A percentile compares a stretch with the other conserved stretches of the same genome.
phyloP scores from a whole-genome alignment of 2,888 invertebrate genomes.

The Leptogaster cylindrica region DNA sequence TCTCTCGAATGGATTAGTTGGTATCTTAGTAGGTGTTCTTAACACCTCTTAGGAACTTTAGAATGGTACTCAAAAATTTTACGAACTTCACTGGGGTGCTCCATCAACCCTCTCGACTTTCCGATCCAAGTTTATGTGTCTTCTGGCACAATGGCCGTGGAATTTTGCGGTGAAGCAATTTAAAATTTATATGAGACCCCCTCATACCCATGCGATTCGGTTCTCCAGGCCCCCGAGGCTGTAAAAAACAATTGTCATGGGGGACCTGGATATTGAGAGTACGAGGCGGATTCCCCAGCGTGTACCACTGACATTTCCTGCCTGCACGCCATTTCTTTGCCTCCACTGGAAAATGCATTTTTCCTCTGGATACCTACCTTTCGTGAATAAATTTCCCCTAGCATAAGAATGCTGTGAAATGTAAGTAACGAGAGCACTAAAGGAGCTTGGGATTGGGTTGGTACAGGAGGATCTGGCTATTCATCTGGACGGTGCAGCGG shows the following conservation, averaged over 20 bases:
- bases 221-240: neutral
- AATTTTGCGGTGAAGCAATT: conserved; percentile 31
- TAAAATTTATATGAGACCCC: conserved; percentile 31
- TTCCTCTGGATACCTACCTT: conserved; percentile 21
- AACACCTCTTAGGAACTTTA: neutral
- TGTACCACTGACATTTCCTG: conserved; percentile 13
- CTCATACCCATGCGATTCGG: conserved; percentile 5
- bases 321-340: conserved; percentile 8
- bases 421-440: conserved; percentile 19
- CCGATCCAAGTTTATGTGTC: conserved; percentile 32
- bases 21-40: neutral
- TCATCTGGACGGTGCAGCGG: neutral
- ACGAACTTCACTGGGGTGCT: conserved; percentile 18
- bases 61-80: conserved; percentile 11
- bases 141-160: conserved; percentile 15
- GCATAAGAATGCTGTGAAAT: conserved; percentile 21
- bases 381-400: conserved; percentile 34
- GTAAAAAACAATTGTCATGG: conserved; percentile 33
- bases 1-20: too few relatives aligned
- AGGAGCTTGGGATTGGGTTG: neutral
- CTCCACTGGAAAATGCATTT: conserved; percentile 33
- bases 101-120: conserved; percentile 9
- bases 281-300: neutral
- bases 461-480: neutral
- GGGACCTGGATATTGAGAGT: conserved; percentile 21